Percentiles rank a stretch among this genome's conserved stretches.
Evolutionary conservation across 2,888 invertebrate genomes (phyloP).

Genomic region (Gerosis bhagava): DNA sequence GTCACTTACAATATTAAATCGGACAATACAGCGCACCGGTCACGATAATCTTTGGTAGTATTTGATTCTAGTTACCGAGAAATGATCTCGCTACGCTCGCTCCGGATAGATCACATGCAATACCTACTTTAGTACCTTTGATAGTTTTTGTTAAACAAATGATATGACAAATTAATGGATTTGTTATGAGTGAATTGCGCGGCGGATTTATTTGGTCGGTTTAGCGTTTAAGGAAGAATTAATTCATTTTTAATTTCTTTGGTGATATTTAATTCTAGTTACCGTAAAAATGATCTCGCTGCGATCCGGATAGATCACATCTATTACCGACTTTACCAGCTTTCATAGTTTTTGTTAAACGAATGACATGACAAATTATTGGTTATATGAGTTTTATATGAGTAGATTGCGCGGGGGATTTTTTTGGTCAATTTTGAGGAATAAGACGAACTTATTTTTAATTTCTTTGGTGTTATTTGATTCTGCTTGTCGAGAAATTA

Average conservation of each 20-base stretch:
- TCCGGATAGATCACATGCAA: conserved; percentile 52
- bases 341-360: no score
- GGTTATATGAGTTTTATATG: no score
- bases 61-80: conserved; percentile 69
- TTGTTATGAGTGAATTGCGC: conserved; percentile 76
- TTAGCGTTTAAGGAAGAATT: conserved; percentile 74
- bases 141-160: conserved; percentile 69
- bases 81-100: conserved; percentile 49
- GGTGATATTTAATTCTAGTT: no score
- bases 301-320: no score
- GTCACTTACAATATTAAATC: conserved; percentile 69
- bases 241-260: conserved; percentile 83
- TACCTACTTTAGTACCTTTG: conserved; percentile 57
- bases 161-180: conserved; percentile 82
- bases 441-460: no score
- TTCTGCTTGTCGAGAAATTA: conserved; percentile 68
- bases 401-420: no score
- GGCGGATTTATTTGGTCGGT: conserved; percentile 55
- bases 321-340: no score
- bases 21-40: conserved; percentile 63
- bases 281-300: no score
- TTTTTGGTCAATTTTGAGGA: no score
- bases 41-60: conserved; percentile 67
- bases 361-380: no score
- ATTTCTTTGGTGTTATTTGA: conserved; percentile 63